phyloP scores from a whole-genome alignment of 2,888 invertebrate species.

The Patella depressa region DNA sequence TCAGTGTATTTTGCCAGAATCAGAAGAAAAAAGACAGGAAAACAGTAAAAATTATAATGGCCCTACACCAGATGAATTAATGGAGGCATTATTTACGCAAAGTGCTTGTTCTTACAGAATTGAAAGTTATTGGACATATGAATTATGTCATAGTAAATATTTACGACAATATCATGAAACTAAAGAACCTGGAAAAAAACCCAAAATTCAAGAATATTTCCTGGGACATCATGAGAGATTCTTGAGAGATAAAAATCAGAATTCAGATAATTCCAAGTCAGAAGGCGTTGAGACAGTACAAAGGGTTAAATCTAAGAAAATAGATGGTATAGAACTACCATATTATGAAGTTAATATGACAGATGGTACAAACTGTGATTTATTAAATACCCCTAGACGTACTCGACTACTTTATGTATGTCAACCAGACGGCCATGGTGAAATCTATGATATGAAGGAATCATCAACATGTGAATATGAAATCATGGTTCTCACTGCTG shows the following conservation, averaged over 20 bases:
- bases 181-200: slow-evolving; percentile 82
- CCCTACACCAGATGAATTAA: slow-evolving; percentile 82
- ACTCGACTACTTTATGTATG: slow-evolving; percentile 91
- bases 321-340: slow-evolving; percentile 90
- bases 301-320: slow-evolving; percentile 73
- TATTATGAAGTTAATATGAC: slow-evolving; percentile 83
- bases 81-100: slow-evolving; percentile 83
- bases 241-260: slow-evolving; percentile 7
- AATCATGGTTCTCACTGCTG: slow-evolving; percentile 87
- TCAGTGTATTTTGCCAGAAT: slow-evolving; percentile 84
- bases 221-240: slow-evolving; percentile 76
- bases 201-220: slow-evolving; percentile 82
- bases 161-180: slow-evolving; percentile 97
- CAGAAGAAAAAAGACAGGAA: slow-evolving; percentile 64
- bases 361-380: slow-evolving; percentile 92
- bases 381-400: slow-evolving; percentile 86
- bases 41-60: slow-evolving; percentile 72
- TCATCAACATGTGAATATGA: slow-evolving; percentile 95
- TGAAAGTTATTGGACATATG: slow-evolving; percentile 90
- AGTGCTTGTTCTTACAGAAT: slow-evolving; percentile 85
- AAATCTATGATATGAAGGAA: slow-evolving; percentile 93
- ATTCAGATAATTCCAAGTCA: background rate
- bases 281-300: slow-evolving; percentile 10
- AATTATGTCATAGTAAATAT: slow-evolving; percentile 92
- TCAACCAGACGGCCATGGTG: slow-evolving; percentile 87